Conservation (phyloP, 2,888 invertebrate genomes). For the Acholoe squamosa region DNA sequence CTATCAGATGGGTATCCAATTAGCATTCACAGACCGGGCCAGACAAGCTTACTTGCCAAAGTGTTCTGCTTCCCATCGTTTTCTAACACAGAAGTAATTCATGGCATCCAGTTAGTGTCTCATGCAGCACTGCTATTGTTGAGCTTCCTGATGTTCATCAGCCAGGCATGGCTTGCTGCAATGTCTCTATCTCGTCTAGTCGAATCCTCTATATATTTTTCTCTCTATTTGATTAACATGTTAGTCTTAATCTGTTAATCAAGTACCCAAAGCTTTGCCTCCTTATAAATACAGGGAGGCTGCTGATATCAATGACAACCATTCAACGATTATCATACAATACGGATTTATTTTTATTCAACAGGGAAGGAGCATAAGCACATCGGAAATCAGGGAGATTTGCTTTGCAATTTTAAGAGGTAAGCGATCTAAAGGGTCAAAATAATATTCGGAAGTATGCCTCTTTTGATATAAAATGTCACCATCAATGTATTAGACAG, state of each 20-base stretch:
- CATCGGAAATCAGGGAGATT: conserved; percentile 91
- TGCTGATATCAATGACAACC: too few species aligned
- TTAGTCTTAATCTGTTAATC: not conserved
- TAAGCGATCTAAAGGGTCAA: conserved; percentile 80
- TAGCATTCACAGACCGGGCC: too few species aligned
- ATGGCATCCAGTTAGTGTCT: not conserved
- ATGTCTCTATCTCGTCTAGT: not conserved
- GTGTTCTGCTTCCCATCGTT: too few species aligned
- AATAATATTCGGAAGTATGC: too few species aligned
- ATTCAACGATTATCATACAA: not conserved
- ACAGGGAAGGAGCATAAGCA: conserved; percentile 88
- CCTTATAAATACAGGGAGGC: not conserved
- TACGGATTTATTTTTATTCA: conserved; percentile 9
- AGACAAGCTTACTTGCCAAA: too few species aligned
- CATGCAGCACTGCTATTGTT: not conserved
- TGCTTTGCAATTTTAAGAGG: conserved; percentile 88
- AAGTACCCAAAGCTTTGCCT: not conserved
- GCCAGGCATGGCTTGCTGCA: not conserved
- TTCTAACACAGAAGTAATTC: too few species aligned
- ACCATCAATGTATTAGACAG: too few species aligned
- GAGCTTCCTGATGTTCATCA: not conserved
- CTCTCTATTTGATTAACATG: not conserved
- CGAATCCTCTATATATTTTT: not conserved
- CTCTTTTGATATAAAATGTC: too few species aligned
- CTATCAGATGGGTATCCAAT: too few species aligned